A percentile compares a stretch with the other conserved stretches of the same genome.
Conservation (phyloP, 2,797 vertebrate genomes). For the Siniperca scherzeri region DNA sequence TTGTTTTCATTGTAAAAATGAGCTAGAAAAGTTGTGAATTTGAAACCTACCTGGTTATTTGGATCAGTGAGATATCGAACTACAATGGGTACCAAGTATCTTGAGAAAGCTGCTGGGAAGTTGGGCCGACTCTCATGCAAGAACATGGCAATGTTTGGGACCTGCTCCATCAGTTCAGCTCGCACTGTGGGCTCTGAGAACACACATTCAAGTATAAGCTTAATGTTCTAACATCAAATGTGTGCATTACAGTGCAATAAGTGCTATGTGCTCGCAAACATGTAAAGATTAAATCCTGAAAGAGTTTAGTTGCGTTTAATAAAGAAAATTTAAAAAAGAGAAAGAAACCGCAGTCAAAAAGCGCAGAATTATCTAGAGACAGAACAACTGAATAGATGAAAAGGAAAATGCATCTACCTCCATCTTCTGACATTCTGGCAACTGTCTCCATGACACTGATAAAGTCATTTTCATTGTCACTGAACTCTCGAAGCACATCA, state of each 20-base stretch:
- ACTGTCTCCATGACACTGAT: conserved; percentile 92
- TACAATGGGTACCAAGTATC: conserved; percentile 91
- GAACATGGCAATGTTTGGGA: conserved; percentile 93
- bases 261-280: background rate
- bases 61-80: conserved; percentile 91
- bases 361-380: background rate
- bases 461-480: conserved; percentile 92
- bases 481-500: conserved; percentile 92
- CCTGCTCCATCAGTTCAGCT: conserved; percentile 94
- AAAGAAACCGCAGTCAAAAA: background rate
- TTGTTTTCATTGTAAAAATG: background rate
- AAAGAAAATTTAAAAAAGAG: background rate
- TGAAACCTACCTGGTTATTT: conserved; percentile 90
- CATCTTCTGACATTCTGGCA: conserved; percentile 93
- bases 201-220: conserved; percentile 26
- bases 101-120: conserved; percentile 90
- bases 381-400: conserved; percentile 13
- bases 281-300: background rate
- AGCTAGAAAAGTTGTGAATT: background rate
- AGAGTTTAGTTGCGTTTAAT: background rate
- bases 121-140: conserved; percentile 91
- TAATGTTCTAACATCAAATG: conserved; percentile 6
- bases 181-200: conserved; percentile 91
- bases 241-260: background rate
- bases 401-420: conserved; percentile 85